Evolutionary conservation across 2,113 vertebrate genomes (phyloP), one percentile per base, ranked within the genome.

Genomic region (Lamprologus sp.): DNA sequence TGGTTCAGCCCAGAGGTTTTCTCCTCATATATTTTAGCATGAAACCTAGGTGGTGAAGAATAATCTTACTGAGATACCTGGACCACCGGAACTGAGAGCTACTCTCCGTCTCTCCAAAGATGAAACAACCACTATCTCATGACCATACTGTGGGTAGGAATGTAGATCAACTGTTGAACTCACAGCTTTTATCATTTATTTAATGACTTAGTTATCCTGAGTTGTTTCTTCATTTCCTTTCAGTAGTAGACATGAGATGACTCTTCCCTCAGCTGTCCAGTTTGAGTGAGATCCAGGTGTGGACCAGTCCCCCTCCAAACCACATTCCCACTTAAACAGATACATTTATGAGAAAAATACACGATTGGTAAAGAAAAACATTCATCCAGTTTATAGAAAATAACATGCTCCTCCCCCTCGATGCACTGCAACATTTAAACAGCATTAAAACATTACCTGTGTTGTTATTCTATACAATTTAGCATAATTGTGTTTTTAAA

Each of bases 41-140:
- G 0, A 21, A 21, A 68, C 63, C n/a, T 40, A 40, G 11, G 35
- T 40, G n/a, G 19, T 0, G 0, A 68, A 21, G 19, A 68, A 37
- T 5, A 13, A 40, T 68, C 33, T 21, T 40, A 40, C 7, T 21
- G 19, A 68, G 35, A 68, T 68, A 65, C 12, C 35, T 3, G 14
- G n/a, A 68, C 35, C 35, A 68, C 63, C 5, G n/a, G 11, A 68
- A 68, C 63, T 23, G 63, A 68, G 63, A 65, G 60, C 33, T 40
- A 40, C 63, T 68, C 63, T 5, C 7, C 19, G 7, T 68, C 35
- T 68, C 35, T 40, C 7, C 10, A 68, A 68, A 37, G 63, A 68
- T 65, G 3, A 65, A 65, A 65, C 9, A n/a, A 7, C 0, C 19
- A 40, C 19, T 37, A 40, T 37, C 1, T 68, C 60, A 37, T 68